Conservation (phyloP, 2,797 vertebrate species). For the Danio aesculapii region DNA sequence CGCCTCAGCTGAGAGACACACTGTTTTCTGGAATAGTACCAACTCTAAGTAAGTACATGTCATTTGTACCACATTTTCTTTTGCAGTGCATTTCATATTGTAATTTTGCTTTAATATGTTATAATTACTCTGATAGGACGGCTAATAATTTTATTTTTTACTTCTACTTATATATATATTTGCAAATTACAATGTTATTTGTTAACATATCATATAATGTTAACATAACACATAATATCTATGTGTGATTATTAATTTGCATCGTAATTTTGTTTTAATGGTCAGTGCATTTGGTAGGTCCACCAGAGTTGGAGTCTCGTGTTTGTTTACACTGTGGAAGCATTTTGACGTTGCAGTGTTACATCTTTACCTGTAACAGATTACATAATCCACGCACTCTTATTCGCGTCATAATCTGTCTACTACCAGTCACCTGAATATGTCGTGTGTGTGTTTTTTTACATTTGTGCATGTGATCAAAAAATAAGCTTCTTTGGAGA, state of each 20-base stretch:
- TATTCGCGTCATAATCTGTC: conserved; percentile 6
- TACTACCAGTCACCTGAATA: neutral
- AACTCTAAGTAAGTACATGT: conserved; percentile 76
- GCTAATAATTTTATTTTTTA: neutral
- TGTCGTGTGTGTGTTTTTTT: neutral
- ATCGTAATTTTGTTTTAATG: neutral
- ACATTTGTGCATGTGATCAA: neutral
- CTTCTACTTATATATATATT: neutral
- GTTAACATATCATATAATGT: no score
- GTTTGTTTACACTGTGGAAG: conserved; percentile 4
- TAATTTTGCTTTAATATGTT: no score
- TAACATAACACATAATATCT: no score
- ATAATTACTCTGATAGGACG: neutral
- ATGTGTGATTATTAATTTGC: neutral
- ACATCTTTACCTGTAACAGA: conserved; percentile 35
- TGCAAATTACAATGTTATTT: neutral
- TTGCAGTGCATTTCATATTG: neutral
- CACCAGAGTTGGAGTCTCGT: neutral
- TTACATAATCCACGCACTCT: conserved; percentile 5
- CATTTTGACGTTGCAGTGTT: neutral
- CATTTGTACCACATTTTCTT: neutral
- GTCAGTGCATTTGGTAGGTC: neutral
- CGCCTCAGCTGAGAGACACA: conserved; percentile 78
- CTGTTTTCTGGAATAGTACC: conserved; percentile 82
- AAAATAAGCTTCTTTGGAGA: neutral